Conservation (phyloP, 2,113 vertebrate species). For the Cryptoleucopteryx plumbea region DNA sequence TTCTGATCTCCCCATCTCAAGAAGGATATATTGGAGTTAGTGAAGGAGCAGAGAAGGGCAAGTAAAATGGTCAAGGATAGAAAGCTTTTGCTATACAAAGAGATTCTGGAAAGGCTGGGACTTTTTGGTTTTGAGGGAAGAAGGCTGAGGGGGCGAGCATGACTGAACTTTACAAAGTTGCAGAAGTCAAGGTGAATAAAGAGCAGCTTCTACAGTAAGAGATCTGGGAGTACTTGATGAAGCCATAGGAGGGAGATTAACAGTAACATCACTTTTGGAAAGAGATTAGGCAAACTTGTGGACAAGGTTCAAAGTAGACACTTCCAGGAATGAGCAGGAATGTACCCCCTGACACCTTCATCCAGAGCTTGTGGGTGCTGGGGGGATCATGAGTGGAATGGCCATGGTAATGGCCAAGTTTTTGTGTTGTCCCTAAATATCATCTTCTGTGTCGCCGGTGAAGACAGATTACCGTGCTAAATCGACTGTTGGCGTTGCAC, state of each 20-base stretch:
- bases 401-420: too few species aligned
- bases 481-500: not conserved
- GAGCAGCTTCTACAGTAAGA: not conserved
- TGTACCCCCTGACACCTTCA: not conserved
- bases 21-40: not conserved
- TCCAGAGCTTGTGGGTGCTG: not conserved
- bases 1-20: not conserved
- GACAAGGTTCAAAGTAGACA: not conserved
- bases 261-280: not conserved
- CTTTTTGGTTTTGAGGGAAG: not conserved
- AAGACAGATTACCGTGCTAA: not conserved
- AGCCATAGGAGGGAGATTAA: not conserved
- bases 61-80: not conserved
- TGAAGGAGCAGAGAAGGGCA: not conserved
- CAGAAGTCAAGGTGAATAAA: not conserved
- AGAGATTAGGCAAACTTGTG: not conserved
- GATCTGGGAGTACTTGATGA: not conserved
- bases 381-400: not conserved
- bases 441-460: not conserved
- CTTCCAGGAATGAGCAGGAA: not conserved
- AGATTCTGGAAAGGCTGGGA: not conserved
- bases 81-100: not conserved
- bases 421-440: not conserved
- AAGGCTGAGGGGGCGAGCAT: not conserved
- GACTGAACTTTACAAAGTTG: not conserved